Evolutionary conservation across 92 coral and sea anemone genomes (phyloP).

Genomic region (Isaurus tuberculatus): DNA sequence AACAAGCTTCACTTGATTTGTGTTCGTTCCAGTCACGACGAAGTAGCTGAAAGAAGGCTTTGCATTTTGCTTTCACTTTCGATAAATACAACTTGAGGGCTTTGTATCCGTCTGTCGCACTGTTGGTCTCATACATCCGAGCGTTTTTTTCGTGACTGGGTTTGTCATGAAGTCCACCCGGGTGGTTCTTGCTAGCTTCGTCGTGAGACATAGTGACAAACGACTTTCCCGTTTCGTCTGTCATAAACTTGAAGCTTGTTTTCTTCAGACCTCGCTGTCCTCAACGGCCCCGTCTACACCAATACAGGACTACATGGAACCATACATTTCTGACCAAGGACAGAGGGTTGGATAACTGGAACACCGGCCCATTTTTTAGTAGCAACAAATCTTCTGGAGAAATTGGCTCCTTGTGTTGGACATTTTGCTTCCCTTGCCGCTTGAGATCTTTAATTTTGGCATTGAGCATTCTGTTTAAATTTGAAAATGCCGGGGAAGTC

Average conservation of each 20-base stretch:
- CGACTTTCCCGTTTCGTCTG: no score
- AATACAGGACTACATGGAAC: no score
- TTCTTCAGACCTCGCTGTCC: no score
- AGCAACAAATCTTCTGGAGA: slow-evolving; percentile 40
- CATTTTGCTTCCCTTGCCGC: slow-evolving; percentile 65
- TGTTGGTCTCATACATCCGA: slow-evolving; percentile 59
- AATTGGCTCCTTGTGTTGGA: slow-evolving; percentile 59
- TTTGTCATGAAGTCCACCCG: slow-evolving; percentile 25
- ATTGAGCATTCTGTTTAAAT: slow-evolving; percentile 57
- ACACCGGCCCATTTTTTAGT: background rate
- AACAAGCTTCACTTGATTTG: background rate
- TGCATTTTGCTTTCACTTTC: slow-evolving; percentile 57
- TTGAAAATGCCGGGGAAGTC: slow-evolving; percentile 36
- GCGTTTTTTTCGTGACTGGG: slow-evolving; percentile 49
- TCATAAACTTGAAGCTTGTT: no score
- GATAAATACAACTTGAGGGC: slow-evolving; percentile 57
- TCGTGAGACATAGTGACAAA: no score
- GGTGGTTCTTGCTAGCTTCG: no score
- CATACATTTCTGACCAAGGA: no score
- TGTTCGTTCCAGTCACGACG: slow-evolving; percentile 54
- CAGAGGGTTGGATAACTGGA: no score
- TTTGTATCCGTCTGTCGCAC: slow-evolving; percentile 52
- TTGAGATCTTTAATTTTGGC: slow-evolving; percentile 56
- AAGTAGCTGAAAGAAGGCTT: slow-evolving; percentile 67
- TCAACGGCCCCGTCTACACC: no score